phyloP scores from a whole-genome alignment of 2,113 vertebrate species.

The Paradoxurus hermaphroditus region DNA sequence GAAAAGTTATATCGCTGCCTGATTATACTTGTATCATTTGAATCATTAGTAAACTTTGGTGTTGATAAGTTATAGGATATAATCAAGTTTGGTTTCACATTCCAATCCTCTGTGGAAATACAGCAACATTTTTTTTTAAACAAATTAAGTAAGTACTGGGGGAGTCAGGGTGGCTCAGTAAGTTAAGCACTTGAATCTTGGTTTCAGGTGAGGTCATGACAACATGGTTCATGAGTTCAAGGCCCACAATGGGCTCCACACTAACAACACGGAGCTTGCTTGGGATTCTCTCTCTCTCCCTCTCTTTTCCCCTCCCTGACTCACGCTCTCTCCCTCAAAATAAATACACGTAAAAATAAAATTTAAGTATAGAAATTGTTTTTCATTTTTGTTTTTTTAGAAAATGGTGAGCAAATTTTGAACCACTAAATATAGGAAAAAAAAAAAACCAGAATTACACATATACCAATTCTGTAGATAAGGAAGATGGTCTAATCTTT shows the following conservation, averaged over 20 bases:
- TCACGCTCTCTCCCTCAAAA: too few species aligned
- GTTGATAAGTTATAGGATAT: not conserved
- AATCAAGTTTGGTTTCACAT: not conserved
- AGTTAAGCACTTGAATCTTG: too few species aligned
- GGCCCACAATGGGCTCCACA: too few species aligned
- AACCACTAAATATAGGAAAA: not conserved
- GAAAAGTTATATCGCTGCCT: not conserved
- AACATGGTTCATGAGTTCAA: too few species aligned
- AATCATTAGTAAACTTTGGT: not conserved
- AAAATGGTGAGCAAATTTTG: not conserved
- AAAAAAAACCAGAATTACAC: not conserved
- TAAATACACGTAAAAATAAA: too few species aligned
- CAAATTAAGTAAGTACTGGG: too few species aligned
- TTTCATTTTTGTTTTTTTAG: too few species aligned
- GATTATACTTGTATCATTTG: not conserved
- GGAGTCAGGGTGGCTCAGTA: too few species aligned
- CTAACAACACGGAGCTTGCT: too few species aligned
- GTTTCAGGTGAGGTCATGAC: too few species aligned
- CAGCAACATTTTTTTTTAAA: not conserved
- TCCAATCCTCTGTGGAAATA: not conserved
- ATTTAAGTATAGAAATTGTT: not conserved
- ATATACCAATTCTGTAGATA: not conserved
- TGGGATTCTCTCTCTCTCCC: too few species aligned
- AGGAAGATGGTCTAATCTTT: not conserved
- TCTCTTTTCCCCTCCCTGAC: too few species aligned